Evolutionary conservation across 2,888 invertebrate species (phyloP).

Genomic region (Cataglyphis albicans): DNA sequence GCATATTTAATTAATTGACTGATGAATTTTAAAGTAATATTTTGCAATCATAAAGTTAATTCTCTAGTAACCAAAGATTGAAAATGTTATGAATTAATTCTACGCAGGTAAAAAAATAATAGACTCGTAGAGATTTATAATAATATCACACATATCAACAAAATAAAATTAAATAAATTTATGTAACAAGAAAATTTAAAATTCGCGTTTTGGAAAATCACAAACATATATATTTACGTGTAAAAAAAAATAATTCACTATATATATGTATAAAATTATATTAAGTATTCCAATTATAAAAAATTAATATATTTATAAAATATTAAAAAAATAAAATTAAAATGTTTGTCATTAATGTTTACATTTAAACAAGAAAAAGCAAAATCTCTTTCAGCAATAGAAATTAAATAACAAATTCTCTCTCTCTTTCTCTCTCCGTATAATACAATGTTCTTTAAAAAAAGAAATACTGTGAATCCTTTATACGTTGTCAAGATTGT

Average conservation of each 20-base stretch:
- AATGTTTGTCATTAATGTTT: background rate
- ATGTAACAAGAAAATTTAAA: background rate
- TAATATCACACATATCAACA: background rate
- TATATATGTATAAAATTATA: background rate
- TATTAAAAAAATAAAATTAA: background rate
- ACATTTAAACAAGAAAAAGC: background rate
- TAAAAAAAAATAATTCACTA: no score
- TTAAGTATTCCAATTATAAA: background rate
- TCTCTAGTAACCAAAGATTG: background rate
- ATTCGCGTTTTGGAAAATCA: background rate
- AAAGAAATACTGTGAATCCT: background rate
- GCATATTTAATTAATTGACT: background rate
- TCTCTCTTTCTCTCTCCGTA: background rate
- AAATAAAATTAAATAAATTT: background rate
- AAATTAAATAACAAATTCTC: background rate
- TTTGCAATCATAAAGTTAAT: slow-evolving; percentile 12
- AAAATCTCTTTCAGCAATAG: background rate
- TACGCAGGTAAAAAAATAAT: background rate
- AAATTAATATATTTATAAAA: background rate
- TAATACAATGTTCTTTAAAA: background rate
- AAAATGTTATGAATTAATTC: background rate
- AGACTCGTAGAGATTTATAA: background rate
- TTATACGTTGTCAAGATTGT: slow-evolving; percentile 24
- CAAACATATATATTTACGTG: background rate
- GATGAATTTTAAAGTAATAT: background rate